Base-by-base conservation (phyloP, 2,888 invertebrate species). In the Lydus trimaculatus region DNA sequence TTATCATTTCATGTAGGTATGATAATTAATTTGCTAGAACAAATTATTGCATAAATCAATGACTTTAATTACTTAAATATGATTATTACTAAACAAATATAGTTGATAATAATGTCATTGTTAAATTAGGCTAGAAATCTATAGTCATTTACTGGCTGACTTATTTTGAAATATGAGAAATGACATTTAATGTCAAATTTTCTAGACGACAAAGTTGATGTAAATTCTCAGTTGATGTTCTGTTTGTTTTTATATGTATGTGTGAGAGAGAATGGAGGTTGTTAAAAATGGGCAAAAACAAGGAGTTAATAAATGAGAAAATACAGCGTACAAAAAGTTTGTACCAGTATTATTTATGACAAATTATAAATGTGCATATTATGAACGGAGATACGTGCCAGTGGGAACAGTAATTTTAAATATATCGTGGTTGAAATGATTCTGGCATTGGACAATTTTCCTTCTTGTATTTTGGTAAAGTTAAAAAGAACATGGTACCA, bases 401-500 rank as follows among this genome's bases (percentile, higher is more conserved):
- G 23, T 48, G 73, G 70, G 75, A 73, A 66, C 48, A 56, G 67
- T 72, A 69, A 72, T 72, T 71, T 71, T 71, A 71, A 73, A 71
- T 73, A 71, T 70, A 70, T 75, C 72, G 75, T 68, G 65, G 73
- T 63, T 65, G 71, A 71, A 73, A 74, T 72, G 74, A 75, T 72
- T 69, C 71, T 71, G 71, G 71, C 73, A 74, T 76, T 70, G 74
- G 75, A 76, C 76, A 76, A 77, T 78, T 78, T 76, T 74, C 77
- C 73, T 72, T 72, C 74, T 79, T 78, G 76, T 79, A 76, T 78
- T 76, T 66, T 68, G 73, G 69, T 70, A 67, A 70, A 74, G 72
- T 73, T 76, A 73, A 77, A 77, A 79, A 77, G 78, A 78, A 79
- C 78, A 79, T 72, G 74, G 74, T 75, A 76, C 75, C 76, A 76